A percentile compares a stretch with the other conserved stretches of the same genome.
Evolutionary conservation across 2,113 vertebrate genomes (phyloP).

Genomic region (Fukomys damarensis): DNA sequence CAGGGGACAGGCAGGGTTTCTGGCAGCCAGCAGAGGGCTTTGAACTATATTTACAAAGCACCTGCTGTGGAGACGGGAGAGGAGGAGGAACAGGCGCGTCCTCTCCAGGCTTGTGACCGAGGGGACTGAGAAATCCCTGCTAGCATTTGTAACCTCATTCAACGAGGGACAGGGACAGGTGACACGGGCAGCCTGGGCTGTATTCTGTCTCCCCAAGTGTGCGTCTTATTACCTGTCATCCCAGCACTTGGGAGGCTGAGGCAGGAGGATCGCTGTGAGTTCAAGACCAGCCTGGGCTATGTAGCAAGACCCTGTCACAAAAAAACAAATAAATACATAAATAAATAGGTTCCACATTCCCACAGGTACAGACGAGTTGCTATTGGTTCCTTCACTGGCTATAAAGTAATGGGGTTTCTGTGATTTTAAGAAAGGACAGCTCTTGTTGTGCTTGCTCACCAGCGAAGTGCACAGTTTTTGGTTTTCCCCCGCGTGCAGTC

Average conservation of each 20-base stretch:
- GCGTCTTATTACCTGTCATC: neutral
- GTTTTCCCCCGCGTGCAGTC: neutral
- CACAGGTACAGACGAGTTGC: neutral
- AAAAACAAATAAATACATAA: neutral
- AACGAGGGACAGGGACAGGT: neutral
- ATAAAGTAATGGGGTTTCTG: neutral
- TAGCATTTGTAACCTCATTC: neutral
- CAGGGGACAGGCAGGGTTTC: slow-evolving; percentile 52
- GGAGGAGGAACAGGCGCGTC: slow-evolving; percentile 64
- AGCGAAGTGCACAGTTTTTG: neutral
- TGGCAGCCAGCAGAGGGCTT: slow-evolving; percentile 70
- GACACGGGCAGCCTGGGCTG: neutral
- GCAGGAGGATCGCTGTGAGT: neutral
- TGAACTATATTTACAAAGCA: slow-evolving; percentile 76
- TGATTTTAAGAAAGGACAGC: neutral
- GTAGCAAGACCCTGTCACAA: neutral
- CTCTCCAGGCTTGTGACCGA: slow-evolving; percentile 75
- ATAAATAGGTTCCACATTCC: neutral
- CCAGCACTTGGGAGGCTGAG: neutral
- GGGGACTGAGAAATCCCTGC: neutral
- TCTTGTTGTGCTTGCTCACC: neutral
- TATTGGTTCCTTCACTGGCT: neutral
- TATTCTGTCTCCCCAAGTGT: neutral
- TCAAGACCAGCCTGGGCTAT: neutral
- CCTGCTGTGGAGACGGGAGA: slow-evolving; percentile 65